phyloP scores from a whole-genome alignment of 1,140 invertebrate genomes.

The Chironomus tepperi region DNA sequence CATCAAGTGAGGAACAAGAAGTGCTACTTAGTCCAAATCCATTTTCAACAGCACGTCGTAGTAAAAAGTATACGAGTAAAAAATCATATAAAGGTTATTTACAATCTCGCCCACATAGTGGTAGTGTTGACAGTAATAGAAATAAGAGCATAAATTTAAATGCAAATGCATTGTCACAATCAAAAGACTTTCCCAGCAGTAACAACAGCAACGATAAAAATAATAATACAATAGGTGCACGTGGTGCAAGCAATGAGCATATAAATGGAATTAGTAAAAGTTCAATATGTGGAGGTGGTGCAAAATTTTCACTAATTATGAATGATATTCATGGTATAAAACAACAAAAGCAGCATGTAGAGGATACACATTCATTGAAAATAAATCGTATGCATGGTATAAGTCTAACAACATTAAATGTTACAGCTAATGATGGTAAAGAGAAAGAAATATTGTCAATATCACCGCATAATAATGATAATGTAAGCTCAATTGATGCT shows the following conservation, averaged over 20 bases:
- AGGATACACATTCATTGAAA: conserved; percentile 15
- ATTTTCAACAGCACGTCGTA: conserved; percentile 36
- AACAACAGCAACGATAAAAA: background rate
- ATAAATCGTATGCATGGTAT: conserved; percentile 23
- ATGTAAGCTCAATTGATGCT: background rate
- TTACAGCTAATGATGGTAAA: background rate
- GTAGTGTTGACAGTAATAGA: background rate
- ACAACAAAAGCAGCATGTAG: background rate
- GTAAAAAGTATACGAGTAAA: conserved; percentile 38
- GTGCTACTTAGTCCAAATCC: conserved; percentile 25
- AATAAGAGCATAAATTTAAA: background rate
- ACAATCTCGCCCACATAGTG: conserved; percentile 30
- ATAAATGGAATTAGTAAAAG: conserved; percentile 14
- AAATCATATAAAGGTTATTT: conserved; percentile 37
- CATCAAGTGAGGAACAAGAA: conserved; percentile 27
- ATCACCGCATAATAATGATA: background rate
- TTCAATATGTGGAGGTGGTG: background rate
- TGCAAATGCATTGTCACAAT: background rate
- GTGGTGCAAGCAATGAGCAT: background rate
- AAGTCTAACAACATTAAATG: background rate
- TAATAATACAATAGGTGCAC: background rate
- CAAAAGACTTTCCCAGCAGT: background rate
- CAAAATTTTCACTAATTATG: conserved; percentile 21
- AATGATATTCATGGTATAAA: conserved; percentile 20
- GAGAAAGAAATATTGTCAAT: background rate